Base-by-base conservation (phyloP, 2,888 invertebrate species). In the Ceratothoa steindachneri region DNA sequence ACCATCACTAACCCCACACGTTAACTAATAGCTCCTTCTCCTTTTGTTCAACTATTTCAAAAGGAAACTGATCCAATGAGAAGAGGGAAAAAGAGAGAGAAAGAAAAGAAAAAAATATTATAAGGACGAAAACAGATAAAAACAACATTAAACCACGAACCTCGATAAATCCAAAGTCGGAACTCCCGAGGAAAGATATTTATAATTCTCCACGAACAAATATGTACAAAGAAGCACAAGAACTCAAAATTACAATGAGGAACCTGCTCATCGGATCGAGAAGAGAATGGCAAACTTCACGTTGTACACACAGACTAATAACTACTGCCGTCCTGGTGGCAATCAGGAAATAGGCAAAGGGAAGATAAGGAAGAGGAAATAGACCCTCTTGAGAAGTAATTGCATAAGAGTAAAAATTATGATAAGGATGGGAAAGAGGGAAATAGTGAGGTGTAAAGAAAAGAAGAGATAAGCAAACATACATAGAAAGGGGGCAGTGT, bases 361-460 rank as follows among this genome's bases (percentile, higher is more conserved):
- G 53, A 69, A 15, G 52, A 27, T 52, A n/a, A 53, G 9, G n/a
- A 22, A 2, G 28, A 27, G 12, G 52, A 69, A 1, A 55, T 0
- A 4, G 15, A 1, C 5, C 51, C 0, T 1, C 12, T 27, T 2
- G 15, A 55, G 15, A 55, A 1, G 51, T 19, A 19, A 68, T 15
- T n/a, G 15, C 30, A 24, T n/a, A 22, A 24, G 3, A 15, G 51
- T 9, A 1, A 51, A 7, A 19, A 19, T 7, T 12, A 19, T 7
- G 24, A 27, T 15, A 51, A 24, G 27, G n/a, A 12, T 27, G 22
- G 19, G 28, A 15, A 53, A 69, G 55, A 69, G 53, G 53, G 53
- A 53, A 27, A 69, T 51, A 53, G 69, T 27, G 53, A 53, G 69
- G 53, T 24, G 27, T 52, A 55, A 27, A 55, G 69, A 69, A 53